Conservation (phyloP, 2,113 vertebrate genomes). For the Onychostruthus taczanowskii region DNA sequence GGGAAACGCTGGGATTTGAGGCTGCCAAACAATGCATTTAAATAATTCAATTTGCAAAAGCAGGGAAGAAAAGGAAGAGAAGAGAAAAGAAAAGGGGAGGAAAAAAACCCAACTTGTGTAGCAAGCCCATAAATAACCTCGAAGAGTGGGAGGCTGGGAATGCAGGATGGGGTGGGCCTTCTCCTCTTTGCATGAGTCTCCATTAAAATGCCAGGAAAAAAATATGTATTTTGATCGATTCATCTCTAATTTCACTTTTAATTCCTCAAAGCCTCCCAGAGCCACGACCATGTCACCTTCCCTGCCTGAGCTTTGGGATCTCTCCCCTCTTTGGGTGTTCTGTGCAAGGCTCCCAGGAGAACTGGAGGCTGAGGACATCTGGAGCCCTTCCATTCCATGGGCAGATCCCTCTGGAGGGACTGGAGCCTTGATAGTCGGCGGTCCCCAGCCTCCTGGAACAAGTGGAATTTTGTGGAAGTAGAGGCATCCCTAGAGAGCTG, state of each 20-base stretch:
- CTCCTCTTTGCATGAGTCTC: neutral
- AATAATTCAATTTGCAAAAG: slow-evolving; percentile 68
- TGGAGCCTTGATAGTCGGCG: rapidly evolving
- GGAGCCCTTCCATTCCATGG: neutral
- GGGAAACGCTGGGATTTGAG: slow-evolving; percentile 41
- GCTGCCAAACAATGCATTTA: slow-evolving; percentile 69
- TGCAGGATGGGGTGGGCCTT: neutral
- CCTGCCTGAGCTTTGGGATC: neutral
- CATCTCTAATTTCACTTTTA: neutral
- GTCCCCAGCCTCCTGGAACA: neutral
- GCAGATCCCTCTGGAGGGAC: neutral
- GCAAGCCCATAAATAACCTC: slow-evolving; percentile 32
- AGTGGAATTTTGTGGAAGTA: neutral
- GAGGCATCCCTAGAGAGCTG: neutral
- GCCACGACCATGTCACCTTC: rapidly evolving
- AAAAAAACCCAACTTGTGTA: slow-evolving; percentile 3
- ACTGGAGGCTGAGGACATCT: neutral
- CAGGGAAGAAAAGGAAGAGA: neutral
- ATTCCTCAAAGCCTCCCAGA: neutral
- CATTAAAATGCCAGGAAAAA: neutral
- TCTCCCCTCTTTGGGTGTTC: neutral
- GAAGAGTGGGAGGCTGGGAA: neutral
- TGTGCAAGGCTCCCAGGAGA: neutral
- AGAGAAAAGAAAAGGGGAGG: neutral
- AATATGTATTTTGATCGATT: neutral